phyloP scores from a whole-genome alignment of 2,797 vertebrate species.

The Enteromius trimaculatus region DNA sequence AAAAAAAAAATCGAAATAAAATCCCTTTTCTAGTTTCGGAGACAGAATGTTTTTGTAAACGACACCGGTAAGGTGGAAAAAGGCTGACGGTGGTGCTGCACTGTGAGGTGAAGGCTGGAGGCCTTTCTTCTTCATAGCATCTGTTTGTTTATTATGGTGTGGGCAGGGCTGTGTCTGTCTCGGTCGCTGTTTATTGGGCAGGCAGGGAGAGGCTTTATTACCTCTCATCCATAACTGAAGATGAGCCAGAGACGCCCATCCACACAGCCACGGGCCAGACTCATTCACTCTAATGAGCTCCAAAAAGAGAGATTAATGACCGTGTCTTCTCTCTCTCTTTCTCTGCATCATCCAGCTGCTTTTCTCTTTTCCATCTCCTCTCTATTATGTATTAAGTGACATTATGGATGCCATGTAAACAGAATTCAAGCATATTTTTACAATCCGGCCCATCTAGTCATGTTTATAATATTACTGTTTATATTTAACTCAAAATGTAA shows the following conservation, averaged over 20 bases:
- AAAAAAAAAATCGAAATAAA: background rate
- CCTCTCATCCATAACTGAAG: constrained; percentile 64
- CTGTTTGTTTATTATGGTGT: constrained; percentile 54
- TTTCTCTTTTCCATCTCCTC: constrained; percentile 31
- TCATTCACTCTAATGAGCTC: constrained; percentile 64
- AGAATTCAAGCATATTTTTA: background rate
- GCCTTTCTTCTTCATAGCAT: constrained; percentile 9
- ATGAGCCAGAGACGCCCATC: constrained; percentile 56
- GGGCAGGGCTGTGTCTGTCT: constrained; percentile 41
- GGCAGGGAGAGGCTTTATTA: constrained; percentile 60
- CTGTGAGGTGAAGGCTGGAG: constrained; percentile 27
- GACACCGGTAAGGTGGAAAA: background rate
- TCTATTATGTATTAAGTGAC: constrained; percentile 21
- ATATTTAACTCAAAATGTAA: background rate
- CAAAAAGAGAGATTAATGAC: constrained; percentile 63
- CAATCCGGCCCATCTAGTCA: background rate
- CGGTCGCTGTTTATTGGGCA: constrained; percentile 53
- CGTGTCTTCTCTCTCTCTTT: constrained; percentile 36
- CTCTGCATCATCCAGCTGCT: constrained; percentile 26
- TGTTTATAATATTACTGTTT: background rate
- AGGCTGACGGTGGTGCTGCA: background rate
- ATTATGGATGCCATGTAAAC: background rate
- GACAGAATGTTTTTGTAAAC: constrained; percentile 56
- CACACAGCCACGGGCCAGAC: constrained; percentile 57
- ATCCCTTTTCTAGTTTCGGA: constrained; percentile 57